Evolutionary conservation across 2,797 vertebrate genomes (phyloP).

Genomic region (Syngnathus rostellatus): DNA sequence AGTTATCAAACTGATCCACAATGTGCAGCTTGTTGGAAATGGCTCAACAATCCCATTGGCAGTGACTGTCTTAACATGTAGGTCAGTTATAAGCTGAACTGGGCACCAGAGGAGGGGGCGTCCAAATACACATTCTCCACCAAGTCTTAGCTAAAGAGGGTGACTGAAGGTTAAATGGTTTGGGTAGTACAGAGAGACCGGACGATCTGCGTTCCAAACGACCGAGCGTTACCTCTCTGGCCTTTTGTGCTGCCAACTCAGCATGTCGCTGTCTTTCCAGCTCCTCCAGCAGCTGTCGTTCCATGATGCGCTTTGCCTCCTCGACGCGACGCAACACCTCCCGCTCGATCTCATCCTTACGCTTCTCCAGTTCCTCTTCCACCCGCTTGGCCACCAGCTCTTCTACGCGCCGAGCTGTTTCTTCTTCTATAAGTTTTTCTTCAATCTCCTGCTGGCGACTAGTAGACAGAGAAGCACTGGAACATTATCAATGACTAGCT

Average conservation of each 20-base stretch:
- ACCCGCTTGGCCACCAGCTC: slow-evolving; percentile 95
- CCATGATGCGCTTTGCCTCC: slow-evolving; percentile 99
- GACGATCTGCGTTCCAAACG: slow-evolving; percentile 90
- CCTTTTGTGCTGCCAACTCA: slow-evolving; percentile 93
- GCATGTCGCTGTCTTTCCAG: slow-evolving; percentile 97
- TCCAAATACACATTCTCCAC: slow-evolving; percentile 15
- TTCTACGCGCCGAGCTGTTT: slow-evolving; percentile 95
- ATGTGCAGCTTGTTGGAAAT: neutral
- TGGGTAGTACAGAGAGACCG: slow-evolving; percentile 26
- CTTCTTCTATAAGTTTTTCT: slow-evolving; percentile 98
- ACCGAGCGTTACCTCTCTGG: slow-evolving; percentile 99
- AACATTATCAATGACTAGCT: neutral
- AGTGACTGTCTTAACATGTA: slow-evolving; percentile 85
- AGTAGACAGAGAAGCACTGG: neutral
- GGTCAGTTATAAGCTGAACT: slow-evolving; percentile 18
- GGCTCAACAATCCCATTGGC: slow-evolving; percentile 23
- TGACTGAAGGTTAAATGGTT: slow-evolving; percentile 17
- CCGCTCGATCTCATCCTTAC: slow-evolving; percentile 94
- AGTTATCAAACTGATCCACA: neutral
- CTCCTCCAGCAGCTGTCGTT: slow-evolving; percentile 98
- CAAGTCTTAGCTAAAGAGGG: slow-evolving; percentile 9
- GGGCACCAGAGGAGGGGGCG: slow-evolving; percentile 3
- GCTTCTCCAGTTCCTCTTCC: slow-evolving; percentile 96
- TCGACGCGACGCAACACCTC: slow-evolving; percentile 96
- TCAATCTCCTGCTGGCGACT: slow-evolving; percentile 98